These are phyloP conservation scores for Tympanuchus pallidicinctus DNA, from an alignment of 2,113 vertebrate species.

Conservation along the genomic window DNA sequence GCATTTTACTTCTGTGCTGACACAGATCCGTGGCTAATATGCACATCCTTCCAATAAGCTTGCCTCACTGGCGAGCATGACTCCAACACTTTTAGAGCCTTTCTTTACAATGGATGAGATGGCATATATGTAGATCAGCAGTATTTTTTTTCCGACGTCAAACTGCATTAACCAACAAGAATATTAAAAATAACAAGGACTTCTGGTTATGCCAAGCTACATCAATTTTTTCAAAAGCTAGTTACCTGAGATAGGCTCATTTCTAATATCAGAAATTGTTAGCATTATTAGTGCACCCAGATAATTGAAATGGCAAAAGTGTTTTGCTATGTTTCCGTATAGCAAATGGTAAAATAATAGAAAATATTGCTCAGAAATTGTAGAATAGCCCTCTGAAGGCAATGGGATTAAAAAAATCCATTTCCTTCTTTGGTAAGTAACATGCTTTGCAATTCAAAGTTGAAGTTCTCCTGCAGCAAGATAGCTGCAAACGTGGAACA, in stretches of 20 bases:
- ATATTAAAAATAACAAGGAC: not conserved
- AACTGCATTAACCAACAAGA: not conserved
- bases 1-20: not conserved
- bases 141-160: not conserved
- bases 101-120: not conserved
- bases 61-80: accelerated
- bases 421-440: not conserved
- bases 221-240: not conserved
- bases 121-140: not conserved
- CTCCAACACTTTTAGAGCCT: not conserved
- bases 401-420: too few relatives aligned
- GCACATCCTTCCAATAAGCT: not conserved
- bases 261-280: not conserved
- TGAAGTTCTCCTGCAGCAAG: not conserved
- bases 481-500: not conserved
- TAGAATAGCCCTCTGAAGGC: not conserved
- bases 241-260: not conserved
- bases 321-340: not conserved
- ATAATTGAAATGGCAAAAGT: not conserved
- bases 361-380: not conserved
- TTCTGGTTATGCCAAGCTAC: not conserved
- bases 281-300: not conserved
- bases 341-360: not conserved
- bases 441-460: not conserved
- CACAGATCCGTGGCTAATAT: not conserved